A percentile compares a stretch with the other conserved stretches of the same genome.
These are phyloP conservation scores for Drosophila fungiperda DNA, from an alignment of 2,888 invertebrate species.

Conservation along the genomic window DNA sequence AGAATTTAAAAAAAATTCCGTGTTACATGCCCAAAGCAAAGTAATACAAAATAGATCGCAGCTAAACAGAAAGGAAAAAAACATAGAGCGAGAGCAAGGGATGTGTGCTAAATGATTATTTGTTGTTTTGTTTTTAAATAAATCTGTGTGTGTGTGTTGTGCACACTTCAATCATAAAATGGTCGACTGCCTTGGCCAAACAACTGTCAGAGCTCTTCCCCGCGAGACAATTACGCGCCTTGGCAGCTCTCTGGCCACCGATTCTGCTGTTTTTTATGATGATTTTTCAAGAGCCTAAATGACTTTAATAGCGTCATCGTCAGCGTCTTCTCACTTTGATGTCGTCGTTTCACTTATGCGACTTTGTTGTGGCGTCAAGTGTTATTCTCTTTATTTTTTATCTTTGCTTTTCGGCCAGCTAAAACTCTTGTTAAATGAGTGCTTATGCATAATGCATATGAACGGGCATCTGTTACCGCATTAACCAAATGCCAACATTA, in stretches of 20 bases:
- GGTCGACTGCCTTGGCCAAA: constrained; percentile 11
- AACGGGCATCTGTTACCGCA: constrained; percentile 38
- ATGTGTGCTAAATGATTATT: constrained; percentile 9
- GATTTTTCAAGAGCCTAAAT: constrained; percentile 77
- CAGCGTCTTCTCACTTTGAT: constrained; percentile 60
- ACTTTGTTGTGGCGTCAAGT: constrained; percentile 77
- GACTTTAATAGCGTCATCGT: constrained; percentile 71
- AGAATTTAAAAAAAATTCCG: constrained; percentile 51
- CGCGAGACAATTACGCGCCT: constrained; percentile 76
- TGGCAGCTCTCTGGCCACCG: constrained; percentile 52
- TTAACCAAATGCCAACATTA: constrained; percentile 41
- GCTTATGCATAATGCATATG: constrained; percentile 16
- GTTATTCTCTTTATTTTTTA: constrained; percentile 34
- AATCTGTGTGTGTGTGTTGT: constrained; percentile 38
- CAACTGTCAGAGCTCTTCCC: constrained; percentile 57
- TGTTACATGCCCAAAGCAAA: constrained; percentile 58
- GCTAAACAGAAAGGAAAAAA: not conserved
- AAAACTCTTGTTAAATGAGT: constrained; percentile 32
- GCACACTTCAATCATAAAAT: constrained; percentile 78
- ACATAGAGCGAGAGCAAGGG: not conserved
- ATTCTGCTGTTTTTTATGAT: constrained; percentile 65
- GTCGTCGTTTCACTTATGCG: constrained; percentile 48
- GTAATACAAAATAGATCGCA: constrained; percentile 10
- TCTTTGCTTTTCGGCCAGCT: constrained; percentile 16
- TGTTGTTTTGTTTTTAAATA: constrained; percentile 16